Evolutionary conservation across 2,888 invertebrate genomes (phyloP).

Genomic region (Chrysina gloriosa): DNA sequence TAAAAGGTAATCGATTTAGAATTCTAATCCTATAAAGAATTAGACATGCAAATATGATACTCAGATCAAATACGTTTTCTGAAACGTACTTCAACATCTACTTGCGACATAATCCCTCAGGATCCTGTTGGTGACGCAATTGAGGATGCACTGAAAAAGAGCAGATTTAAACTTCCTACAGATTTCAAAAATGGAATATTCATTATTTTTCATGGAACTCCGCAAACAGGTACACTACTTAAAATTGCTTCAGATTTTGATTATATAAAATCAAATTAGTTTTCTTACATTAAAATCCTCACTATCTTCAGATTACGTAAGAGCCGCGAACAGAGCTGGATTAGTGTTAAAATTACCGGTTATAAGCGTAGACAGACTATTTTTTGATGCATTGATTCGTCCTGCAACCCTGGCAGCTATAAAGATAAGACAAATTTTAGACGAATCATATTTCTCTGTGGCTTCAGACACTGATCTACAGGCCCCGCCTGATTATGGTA

Average conservation of each 20-base stretch:
- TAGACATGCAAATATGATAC: too few species aligned
- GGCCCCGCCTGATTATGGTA: constrained; percentile 49
- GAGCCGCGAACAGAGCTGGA: constrained; percentile 61
- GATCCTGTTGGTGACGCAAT: constrained; percentile 58
- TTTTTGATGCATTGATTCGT: constrained; percentile 64
- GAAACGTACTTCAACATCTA: too few species aligned
- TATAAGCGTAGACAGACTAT: constrained; percentile 67
- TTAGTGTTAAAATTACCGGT: constrained; percentile 65
- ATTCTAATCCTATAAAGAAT: too few species aligned
- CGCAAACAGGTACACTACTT: constrained; percentile 59
- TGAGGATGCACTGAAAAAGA: constrained; percentile 37
- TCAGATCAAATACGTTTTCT: too few species aligned
- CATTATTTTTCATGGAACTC: constrained; percentile 66
- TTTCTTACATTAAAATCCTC: background rate
- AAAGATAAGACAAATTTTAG: constrained; percentile 55
- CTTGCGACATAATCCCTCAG: constrained; percentile 34
- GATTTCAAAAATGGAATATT: constrained; percentile 57
- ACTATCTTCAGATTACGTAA: constrained; percentile 53
- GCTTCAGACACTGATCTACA: constrained; percentile 51
- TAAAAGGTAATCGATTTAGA: too few species aligned
- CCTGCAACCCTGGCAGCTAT: constrained; percentile 50
- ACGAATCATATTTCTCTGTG: constrained; percentile 49
- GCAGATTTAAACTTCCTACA: constrained; percentile 36
- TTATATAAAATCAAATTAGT: background rate
- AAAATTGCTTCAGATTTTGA: background rate